Evolutionary conservation across 2,113 vertebrate species (phyloP).

Genomic region (Athene noctua): DNA sequence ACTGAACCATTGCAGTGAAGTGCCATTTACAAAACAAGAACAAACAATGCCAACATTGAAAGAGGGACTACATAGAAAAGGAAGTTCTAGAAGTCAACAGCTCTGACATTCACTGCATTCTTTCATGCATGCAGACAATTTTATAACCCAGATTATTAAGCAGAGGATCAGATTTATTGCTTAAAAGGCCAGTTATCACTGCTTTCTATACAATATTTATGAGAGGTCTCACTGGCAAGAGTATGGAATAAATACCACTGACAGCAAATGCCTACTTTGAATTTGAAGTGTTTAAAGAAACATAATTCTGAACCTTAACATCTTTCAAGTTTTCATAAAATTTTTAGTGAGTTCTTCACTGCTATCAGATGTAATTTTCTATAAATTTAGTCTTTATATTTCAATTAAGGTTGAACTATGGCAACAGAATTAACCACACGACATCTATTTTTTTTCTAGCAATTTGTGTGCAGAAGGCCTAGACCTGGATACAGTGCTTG

Average conservation of each 20-base stretch:
- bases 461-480: not conserved
- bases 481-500: not conserved
- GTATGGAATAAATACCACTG: not conserved
- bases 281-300: not conserved
- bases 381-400: not conserved
- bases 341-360: not conserved
- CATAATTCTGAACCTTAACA: not conserved
- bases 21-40: constrained; percentile 36
- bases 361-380: not conserved
- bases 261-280: not conserved
- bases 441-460: not conserved
- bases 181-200: not conserved
- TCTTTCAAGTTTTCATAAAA: not conserved
- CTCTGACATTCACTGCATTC: constrained; percentile 48
- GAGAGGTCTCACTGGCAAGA: not conserved
- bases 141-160: constrained; percentile 21
- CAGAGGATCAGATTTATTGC: not conserved
- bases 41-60: constrained; percentile 54
- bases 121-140: constrained; percentile 20
- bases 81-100: constrained; percentile 48
- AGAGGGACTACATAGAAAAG: not conserved
- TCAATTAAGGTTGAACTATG: not conserved
- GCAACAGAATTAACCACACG: not conserved
- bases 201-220: not conserved
- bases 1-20: constrained; percentile 34